phyloP scores from a whole-genome alignment of 2,888 invertebrate species.

The Rapana venosa region DNA sequence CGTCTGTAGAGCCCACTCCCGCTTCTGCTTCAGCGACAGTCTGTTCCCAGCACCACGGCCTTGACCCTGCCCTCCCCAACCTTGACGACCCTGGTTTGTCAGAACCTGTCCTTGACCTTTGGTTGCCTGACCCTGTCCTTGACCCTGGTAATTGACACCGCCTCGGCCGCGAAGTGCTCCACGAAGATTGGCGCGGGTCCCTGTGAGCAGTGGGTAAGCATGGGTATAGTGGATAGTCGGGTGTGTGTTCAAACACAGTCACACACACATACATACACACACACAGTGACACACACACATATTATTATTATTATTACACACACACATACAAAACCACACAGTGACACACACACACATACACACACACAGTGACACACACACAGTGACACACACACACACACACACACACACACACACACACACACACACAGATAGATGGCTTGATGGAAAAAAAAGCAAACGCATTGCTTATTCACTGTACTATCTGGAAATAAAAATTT shows the following conservation, averaged over 20 bases:
- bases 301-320: not conserved
- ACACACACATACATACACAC: not conserved
- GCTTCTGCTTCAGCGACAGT: slow-evolving; percentile 1
- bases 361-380: not conserved
- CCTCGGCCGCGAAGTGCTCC: not conserved
- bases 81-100: too few relatives aligned
- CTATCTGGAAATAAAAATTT: too few relatives aligned
- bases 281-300: not conserved
- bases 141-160: not conserved
- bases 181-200: slow-evolving; percentile 16
- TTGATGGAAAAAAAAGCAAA: too few relatives aligned
- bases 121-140: not conserved
- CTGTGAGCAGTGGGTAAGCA: not conserved
- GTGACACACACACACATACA: not conserved
- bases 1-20: slow-evolving; percentile 9
- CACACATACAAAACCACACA: not conserved
- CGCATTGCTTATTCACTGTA: too few relatives aligned
- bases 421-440: too few relatives aligned
- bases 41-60: not conserved
- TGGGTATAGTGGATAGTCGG: not conserved
- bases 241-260: not conserved
- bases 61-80: not conserved
- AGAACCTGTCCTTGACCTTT: too few relatives aligned
- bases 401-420: too few relatives aligned
- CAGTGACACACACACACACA: too few relatives aligned